Conservation (phyloP, 1,140 invertebrate genomes). For the Drosophila subpulchrella region DNA sequence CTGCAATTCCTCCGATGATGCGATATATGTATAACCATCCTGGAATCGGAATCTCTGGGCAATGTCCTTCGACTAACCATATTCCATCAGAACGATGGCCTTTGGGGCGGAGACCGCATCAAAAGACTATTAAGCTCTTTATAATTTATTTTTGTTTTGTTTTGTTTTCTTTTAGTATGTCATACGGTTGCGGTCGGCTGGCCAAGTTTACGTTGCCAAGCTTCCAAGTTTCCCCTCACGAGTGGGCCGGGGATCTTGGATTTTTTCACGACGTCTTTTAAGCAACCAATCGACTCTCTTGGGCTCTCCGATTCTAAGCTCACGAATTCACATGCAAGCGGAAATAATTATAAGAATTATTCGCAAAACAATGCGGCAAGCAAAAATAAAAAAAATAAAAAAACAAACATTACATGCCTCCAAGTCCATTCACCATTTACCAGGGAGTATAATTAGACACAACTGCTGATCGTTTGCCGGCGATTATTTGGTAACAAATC, state of each 20-base stretch:
- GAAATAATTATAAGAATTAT: slow-evolving; percentile 71
- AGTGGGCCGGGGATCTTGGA: not conserved
- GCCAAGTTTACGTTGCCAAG: slow-evolving; percentile 16
- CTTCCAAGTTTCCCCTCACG: not conserved
- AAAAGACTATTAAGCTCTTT: slow-evolving; percentile 42
- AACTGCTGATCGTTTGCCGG: not conserved
- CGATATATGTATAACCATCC: not conserved
- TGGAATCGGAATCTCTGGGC: not conserved
- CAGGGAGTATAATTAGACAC: slow-evolving; percentile 7
- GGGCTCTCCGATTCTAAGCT: slow-evolving; percentile 32
- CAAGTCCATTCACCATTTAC: slow-evolving; percentile 19
- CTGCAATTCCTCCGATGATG: not conserved
- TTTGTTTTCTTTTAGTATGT: slow-evolving; percentile 40
- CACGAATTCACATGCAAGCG: slow-evolving; percentile 60
- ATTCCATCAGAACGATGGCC: slow-evolving; percentile 1
- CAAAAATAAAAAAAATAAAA: not conserved
- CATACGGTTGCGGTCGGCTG: slow-evolving; percentile 40
- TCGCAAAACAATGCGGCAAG: slow-evolving; percentile 40
- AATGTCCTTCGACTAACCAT: slow-evolving; percentile 20
- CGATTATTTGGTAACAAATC: slow-evolving; percentile 5
- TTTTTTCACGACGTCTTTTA: slow-evolving; percentile 3
- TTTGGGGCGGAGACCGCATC: slow-evolving; percentile 33
- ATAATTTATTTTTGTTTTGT: slow-evolving; percentile 31
- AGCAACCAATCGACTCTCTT: slow-evolving; percentile 2
- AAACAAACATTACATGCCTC: slow-evolving; percentile 16